Percentiles rank a stretch among this genome's conserved stretches.
Conservation (phyloP, 2,797 vertebrate species). For the Lithobates pipiens region DNA sequence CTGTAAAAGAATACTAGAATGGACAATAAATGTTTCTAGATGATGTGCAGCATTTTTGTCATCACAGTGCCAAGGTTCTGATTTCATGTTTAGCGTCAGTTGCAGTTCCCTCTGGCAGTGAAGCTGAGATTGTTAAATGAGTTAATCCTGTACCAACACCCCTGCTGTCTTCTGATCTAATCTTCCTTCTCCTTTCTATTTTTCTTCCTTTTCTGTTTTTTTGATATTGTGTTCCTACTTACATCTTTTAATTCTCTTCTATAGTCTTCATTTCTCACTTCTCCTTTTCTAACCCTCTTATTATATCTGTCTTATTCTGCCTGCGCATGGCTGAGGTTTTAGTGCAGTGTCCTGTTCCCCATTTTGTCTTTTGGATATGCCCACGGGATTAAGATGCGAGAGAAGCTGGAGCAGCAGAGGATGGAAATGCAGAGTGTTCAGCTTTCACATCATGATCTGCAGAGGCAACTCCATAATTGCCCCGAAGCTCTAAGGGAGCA, state of each 20-base stretch:
- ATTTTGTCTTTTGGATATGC: slow-evolving; percentile 74
- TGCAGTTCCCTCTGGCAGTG: slow-evolving; percentile 53
- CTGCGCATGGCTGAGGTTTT: slow-evolving; percentile 76
- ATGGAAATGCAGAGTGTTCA: slow-evolving; percentile 90
- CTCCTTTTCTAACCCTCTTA: slow-evolving; percentile 11
- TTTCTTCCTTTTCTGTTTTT: not conserved
- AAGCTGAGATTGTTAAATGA: slow-evolving; percentile 20
- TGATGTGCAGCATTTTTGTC: not conserved
- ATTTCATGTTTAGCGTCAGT: not conserved
- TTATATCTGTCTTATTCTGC: slow-evolving; percentile 49
- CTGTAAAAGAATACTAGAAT: not conserved
- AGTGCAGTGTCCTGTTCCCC: slow-evolving; percentile 69
- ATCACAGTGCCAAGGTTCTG: not conserved
- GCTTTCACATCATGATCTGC: slow-evolving; percentile 89
- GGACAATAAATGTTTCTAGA: not conserved
- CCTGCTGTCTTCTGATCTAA: slow-evolving; percentile 34
- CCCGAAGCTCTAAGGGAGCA: slow-evolving; percentile 95
- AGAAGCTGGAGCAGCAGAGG: slow-evolving; percentile 92
- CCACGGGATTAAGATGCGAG: slow-evolving; percentile 87
- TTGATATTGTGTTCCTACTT: not conserved
- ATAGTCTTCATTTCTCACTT: not conserved
- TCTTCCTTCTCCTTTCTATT: slow-evolving; percentile 3
- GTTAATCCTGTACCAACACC: not conserved
- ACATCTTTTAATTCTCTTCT: not conserved
- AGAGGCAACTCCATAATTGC: slow-evolving; percentile 96